Evolutionary conservation across 1,140 invertebrate genomes (phyloP).

Genomic region (Tachypleus tridentatus): DNA sequence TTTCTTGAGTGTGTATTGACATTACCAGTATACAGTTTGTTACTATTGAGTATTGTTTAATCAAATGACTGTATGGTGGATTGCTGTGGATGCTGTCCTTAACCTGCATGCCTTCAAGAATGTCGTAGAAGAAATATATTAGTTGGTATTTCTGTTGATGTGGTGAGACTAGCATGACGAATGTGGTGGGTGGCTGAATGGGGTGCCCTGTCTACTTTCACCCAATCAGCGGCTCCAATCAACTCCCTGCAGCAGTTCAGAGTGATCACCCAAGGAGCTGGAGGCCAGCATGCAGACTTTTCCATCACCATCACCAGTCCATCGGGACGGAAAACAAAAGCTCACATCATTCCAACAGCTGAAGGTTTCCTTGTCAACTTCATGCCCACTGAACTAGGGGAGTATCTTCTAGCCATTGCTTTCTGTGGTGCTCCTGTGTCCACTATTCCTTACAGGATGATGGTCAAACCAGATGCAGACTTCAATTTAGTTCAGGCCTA

Average conservation of each 20-base stretch:
- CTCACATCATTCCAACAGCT: constrained; percentile 57
- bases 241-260: constrained; percentile 71
- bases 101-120: too few relatives aligned
- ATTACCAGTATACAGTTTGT: too few relatives aligned
- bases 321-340: constrained; percentile 53
- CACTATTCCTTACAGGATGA: constrained; percentile 47
- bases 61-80: too few relatives aligned
- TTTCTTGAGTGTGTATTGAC: too few relatives aligned
- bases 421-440: constrained; percentile 55
- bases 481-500: constrained; percentile 47
- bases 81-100: too few relatives aligned
- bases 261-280: constrained; percentile 57
- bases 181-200: background rate
- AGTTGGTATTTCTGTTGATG: too few relatives aligned
- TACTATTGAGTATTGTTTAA: too few relatives aligned
- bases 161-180: too few relatives aligned
- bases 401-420: constrained; percentile 55
- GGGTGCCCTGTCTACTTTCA: constrained; percentile 7
- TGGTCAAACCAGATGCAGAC: constrained; percentile 51
- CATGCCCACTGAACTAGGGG: constrained; percentile 65
- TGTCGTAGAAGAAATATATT: too few relatives aligned
- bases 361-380: constrained; percentile 69
- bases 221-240: constrained; percentile 52
- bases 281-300: constrained; percentile 49
- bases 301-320: constrained; percentile 60